Evolutionary conservation across 2,113 vertebrate genomes (phyloP), one percentile per base, ranked within the genome.

Genomic region (Trematomus loennbergii): DNA sequence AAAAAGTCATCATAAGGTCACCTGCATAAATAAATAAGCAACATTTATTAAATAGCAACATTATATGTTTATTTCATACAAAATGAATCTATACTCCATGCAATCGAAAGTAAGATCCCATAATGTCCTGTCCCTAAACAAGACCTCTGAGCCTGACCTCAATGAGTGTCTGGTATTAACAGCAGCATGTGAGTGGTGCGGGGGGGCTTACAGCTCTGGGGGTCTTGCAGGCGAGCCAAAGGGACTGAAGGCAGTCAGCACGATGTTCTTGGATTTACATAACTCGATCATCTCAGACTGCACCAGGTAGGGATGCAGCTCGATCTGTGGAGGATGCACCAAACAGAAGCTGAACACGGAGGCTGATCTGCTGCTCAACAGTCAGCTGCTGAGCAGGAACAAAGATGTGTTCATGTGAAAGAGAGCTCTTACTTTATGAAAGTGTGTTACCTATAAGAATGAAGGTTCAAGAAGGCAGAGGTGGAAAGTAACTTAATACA

Each of bases 241-340:
- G 29, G 96, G 94, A 82, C 92, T 93, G 84, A 92, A 94, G 2
- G 94, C 95, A 0, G 92, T 95, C 83, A 96, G 89, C 1, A 85
- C 76, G 40, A 97, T 94, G 68, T 84, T 92, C 83, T 81, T 95
- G 48, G 90, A 88, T 4, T 91, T 93, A 65, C 96, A 97, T 80
- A 95, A 97, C 5, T 91, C 82, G 0, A 95, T 92, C 83, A 97
- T 85, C 0, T 95, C 90, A 5, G 92, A 78, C 88, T 97, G 95
- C 59, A 92, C 85, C 72, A 97, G 83, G 52, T 90, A 96, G 0
- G 94, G 92, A 66, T 96, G 95, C 5, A 95, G 94, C 83, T 97
- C 96, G 58, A 95, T 93, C 96, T 97, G 6, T 1, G 46, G 48
- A 48, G 0, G 18, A 59, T 5, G 45, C 20, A 52, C 12, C 7